Conservation (phyloP, 1,140 invertebrate genomes). For the Patella vulgata region DNA sequence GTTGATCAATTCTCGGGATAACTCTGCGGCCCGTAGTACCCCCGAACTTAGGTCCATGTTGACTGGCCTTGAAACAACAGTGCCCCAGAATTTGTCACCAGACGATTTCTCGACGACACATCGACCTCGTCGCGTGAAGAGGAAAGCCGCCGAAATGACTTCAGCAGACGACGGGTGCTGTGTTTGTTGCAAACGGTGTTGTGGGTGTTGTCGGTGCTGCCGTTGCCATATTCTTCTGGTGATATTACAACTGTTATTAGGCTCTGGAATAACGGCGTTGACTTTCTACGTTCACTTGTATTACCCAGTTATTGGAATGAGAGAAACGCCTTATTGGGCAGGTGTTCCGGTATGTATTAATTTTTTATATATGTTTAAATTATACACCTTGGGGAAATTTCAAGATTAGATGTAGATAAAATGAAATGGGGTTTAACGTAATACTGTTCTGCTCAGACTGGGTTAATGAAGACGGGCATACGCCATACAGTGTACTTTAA, state of each 20-base stretch:
- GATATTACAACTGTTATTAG: constrained; percentile 37
- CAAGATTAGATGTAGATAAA: too few species aligned
- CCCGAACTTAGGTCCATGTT: constrained; percentile 44
- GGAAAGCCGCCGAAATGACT: background rate
- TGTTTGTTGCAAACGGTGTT: constrained; percentile 1
- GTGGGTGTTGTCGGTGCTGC: constrained; percentile 33
- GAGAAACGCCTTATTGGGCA: constrained; percentile 48
- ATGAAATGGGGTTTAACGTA: too few species aligned
- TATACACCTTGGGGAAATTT: too few species aligned
- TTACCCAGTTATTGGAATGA: constrained; percentile 24
- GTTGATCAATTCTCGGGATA: constrained; percentile 13
- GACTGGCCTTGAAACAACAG: constrained; percentile 43
- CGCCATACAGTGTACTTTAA: too few species aligned
- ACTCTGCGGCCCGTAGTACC: constrained; percentile 27
- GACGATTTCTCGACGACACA: constrained; percentile 30
- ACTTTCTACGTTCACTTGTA: constrained; percentile 38
- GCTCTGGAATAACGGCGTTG: constrained; percentile 34
- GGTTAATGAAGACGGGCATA: too few species aligned
- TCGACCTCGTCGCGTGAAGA: constrained; percentile 6
- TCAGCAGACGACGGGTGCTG: background rate
- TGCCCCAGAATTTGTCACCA: constrained; percentile 43
- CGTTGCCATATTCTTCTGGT: constrained; percentile 34
- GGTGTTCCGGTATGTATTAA: constrained; percentile 46
- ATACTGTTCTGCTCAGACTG: too few species aligned
- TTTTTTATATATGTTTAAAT: background rate